phyloP scores from a whole-genome alignment of 2,797 vertebrate species.

The Hyperoplus lanceolatus region DNA sequence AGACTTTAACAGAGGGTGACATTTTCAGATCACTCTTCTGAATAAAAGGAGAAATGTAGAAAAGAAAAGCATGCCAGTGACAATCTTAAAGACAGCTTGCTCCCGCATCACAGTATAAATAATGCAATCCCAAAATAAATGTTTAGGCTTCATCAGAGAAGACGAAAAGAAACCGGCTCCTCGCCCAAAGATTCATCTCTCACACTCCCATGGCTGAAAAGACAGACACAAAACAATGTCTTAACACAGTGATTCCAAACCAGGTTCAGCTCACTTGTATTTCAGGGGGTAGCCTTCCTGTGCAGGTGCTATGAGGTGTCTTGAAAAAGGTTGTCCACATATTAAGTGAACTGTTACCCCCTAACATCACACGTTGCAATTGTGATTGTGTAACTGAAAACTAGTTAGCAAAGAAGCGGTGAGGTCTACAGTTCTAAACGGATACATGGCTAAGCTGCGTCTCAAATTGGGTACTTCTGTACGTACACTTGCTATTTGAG shows the following conservation, averaged over 20 bases:
- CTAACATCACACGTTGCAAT: not conserved
- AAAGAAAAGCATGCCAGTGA: constrained; percentile 59
- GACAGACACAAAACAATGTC: not conserved
- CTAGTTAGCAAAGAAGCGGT: not conserved
- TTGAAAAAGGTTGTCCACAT: not conserved
- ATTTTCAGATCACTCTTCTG: constrained; percentile 81
- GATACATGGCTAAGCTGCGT: not conserved
- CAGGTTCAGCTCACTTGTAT: not conserved
- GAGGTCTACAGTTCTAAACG: not conserved
- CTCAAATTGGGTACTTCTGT: too few relatives aligned
- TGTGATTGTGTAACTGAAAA: not conserved
- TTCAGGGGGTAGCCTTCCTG: not conserved
- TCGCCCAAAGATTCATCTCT: constrained; percentile 44
- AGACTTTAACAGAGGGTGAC: constrained; percentile 77
- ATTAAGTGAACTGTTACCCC: not conserved
- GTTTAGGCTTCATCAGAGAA: constrained; percentile 55
- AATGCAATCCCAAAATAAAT: constrained; percentile 64
- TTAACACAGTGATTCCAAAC: constrained; percentile 7
- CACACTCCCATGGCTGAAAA: constrained; percentile 26
- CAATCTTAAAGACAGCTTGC: constrained; percentile 62
- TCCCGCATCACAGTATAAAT: constrained; percentile 55
- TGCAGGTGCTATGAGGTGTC: not conserved
- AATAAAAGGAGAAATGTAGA: constrained; percentile 53
- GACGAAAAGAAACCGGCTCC: constrained; percentile 48
- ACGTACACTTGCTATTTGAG: too few relatives aligned